Base-by-base conservation (phyloP, 2,797 vertebrate genomes). In the Lagocephalus sceleratus region DNA sequence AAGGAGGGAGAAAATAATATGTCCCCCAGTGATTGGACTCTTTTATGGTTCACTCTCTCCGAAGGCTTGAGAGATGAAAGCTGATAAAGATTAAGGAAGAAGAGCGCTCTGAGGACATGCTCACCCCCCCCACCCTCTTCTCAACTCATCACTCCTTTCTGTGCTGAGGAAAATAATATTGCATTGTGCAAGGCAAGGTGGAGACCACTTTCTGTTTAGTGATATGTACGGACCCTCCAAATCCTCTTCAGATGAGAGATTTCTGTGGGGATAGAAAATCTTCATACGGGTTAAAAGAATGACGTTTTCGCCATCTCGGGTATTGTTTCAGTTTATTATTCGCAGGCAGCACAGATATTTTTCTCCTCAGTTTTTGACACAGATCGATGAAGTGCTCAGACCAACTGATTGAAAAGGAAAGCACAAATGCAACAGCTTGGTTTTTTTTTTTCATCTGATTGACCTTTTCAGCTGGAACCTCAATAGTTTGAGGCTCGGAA, bases 31-130 rank as follows among this genome's bases (percentile, higher is more conserved):
- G 78, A 76, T 68, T 78, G 66, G 65, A 65, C 51, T 74, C 58
- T 83, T 85, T 82, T 69, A 83, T 84, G 60, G 81, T 78, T 78
- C 55, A 69, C 69, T 65, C 60, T 82, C 63, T 76, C 63, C 56
- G 60, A 86, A 77, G 62, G 68, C 56, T 73, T 47, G 19, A 70
- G 55, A 84, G 76, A 85, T 86, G 75, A 83, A 82, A 87, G 79
- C 67, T 76, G 73, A 78, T 83, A 68, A 79, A 82, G 73, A 78
- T 70, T 54, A 74, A 71, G 60, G 58, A 58, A 63, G 70, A 69
- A 46, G 58, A 57, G 60, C 60, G 57, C 63, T 70, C 56, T 25
- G 68, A 77, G 58, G 71, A 83, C 62, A 67, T 25, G 53, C 68
- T 35, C 73, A 43, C 47, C 59, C 29, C 38, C 56, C 69, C 58